A percentile compares a stretch with the other conserved stretches of the same genome.
These are phyloP conservation scores for Zosterops pallidus DNA, from an alignment of 2,113 vertebrate genomes.

Conservation along the genomic window DNA sequence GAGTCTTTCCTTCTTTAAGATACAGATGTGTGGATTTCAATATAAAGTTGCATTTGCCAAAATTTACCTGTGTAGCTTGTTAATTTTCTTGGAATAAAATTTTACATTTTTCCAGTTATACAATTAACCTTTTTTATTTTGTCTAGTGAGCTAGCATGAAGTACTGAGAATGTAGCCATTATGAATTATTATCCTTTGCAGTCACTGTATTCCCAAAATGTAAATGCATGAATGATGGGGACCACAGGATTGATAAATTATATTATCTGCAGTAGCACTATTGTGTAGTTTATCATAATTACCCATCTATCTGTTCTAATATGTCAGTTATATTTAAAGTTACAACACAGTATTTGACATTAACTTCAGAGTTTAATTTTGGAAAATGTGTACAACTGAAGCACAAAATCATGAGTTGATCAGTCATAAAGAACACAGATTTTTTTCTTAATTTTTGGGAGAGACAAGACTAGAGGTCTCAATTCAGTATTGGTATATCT, in stretches of 20 bases:
- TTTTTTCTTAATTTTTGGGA: slow-evolving; percentile 61
- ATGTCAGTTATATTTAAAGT: slow-evolving; percentile 68
- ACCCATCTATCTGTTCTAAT: slow-evolving; percentile 69
- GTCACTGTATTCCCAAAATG: slow-evolving; percentile 69
- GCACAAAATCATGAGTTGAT: slow-evolving; percentile 43
- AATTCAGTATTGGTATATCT: slow-evolving; percentile 34
- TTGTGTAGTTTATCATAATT: slow-evolving; percentile 74
- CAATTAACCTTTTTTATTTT: slow-evolving; percentile 78
- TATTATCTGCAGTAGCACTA: slow-evolving; percentile 71
- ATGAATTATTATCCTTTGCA: slow-evolving; percentile 72
- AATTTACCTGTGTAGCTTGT: slow-evolving; percentile 99
- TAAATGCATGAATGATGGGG: slow-evolving; percentile 74
- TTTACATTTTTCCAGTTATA: slow-evolving; percentile 93
- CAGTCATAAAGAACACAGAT: slow-evolving; percentile 21
- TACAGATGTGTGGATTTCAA: slow-evolving; percentile 98
- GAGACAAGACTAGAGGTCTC: slow-evolving; percentile 52
- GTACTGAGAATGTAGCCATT: slow-evolving; percentile 68
- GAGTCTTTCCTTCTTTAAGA: slow-evolving; percentile 98
- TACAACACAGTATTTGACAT: slow-evolving; percentile 68
- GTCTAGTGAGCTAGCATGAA: slow-evolving; percentile 77
- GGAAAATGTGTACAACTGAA: slow-evolving; percentile 44
- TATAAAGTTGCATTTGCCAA: slow-evolving; percentile 99
- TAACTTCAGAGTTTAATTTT: slow-evolving; percentile 63
- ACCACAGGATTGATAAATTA: slow-evolving; percentile 73
- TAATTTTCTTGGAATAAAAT: slow-evolving; percentile 98